phyloP scores from a whole-genome alignment of 2,113 vertebrate species.

The Beaufortia kweichowensis region DNA sequence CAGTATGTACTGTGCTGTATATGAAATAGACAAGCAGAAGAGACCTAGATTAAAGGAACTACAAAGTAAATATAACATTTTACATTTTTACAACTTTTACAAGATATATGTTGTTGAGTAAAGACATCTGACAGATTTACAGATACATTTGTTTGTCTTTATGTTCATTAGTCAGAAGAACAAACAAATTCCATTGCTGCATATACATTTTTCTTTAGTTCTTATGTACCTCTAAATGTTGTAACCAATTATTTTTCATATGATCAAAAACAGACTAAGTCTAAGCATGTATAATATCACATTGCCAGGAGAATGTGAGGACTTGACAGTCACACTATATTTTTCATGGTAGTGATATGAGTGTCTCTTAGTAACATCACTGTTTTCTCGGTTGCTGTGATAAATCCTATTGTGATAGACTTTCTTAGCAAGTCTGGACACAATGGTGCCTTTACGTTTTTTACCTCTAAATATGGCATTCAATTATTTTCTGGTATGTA shows the following conservation, averaged over 20 bases:
- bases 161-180: too few relatives aligned
- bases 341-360: constrained; percentile 34
- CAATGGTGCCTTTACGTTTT: constrained; percentile 11
- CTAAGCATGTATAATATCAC: not conserved
- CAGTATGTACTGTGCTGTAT: not conserved
- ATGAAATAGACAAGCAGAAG: too few relatives aligned
- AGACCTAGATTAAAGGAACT: not conserved
- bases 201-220: too few relatives aligned
- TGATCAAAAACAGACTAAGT: constrained; percentile 15
- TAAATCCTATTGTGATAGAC: constrained; percentile 17
- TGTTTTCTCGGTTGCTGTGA: constrained; percentile 48
- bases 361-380: constrained; percentile 47
- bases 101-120: not conserved
- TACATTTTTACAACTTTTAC: not conserved
- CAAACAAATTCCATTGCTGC: too few relatives aligned
- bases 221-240: too few relatives aligned
- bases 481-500: not conserved
- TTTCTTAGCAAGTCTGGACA: constrained; percentile 13
- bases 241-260: not conserved
- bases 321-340: constrained; percentile 9
- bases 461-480: not conserved
- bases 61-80: too few relatives aligned
- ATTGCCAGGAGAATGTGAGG: constrained; percentile 13
- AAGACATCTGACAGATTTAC: not conserved
- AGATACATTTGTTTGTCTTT: too few relatives aligned